These are phyloP conservation scores for Drosophila nr. fundita DNA, from an alignment of 2,888 invertebrate species.

Conservation along the genomic window DNA sequence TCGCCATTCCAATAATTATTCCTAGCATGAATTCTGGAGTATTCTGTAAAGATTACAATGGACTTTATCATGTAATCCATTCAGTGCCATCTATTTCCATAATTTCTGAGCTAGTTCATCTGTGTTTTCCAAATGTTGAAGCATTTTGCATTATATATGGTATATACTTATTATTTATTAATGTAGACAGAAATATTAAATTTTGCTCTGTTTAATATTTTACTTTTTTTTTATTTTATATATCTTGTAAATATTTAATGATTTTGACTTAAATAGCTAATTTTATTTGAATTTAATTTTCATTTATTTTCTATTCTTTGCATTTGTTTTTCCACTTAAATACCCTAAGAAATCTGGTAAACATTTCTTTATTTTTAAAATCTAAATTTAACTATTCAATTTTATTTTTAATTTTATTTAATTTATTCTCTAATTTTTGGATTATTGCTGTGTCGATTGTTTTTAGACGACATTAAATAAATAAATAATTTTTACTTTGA, in stretches of 20 bases:
- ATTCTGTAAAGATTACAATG: neutral
- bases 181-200: neutral
- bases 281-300: neutral
- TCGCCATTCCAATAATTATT: neutral
- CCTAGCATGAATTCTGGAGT: neutral
- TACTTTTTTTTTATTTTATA: neutral
- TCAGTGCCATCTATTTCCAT: too few relatives aligned
- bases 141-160: too few relatives aligned
- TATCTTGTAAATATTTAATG: neutral
- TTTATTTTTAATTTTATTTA: neutral
- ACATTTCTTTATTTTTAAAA: neutral
- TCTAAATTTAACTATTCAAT: neutral
- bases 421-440: neutral
- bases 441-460: neutral
- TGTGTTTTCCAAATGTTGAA: too few relatives aligned
- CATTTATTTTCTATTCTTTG: neutral
- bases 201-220: neutral
- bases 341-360: too few relatives aligned
- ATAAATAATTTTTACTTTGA: conserved; percentile 20
- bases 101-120: too few relatives aligned
- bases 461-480: neutral
- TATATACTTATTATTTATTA: neutral
- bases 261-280: neutral
- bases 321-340: neutral
- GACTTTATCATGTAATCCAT: neutral